phyloP scores from a whole-genome alignment of 2,113 vertebrate species.

The Arothron firmamentum region DNA sequence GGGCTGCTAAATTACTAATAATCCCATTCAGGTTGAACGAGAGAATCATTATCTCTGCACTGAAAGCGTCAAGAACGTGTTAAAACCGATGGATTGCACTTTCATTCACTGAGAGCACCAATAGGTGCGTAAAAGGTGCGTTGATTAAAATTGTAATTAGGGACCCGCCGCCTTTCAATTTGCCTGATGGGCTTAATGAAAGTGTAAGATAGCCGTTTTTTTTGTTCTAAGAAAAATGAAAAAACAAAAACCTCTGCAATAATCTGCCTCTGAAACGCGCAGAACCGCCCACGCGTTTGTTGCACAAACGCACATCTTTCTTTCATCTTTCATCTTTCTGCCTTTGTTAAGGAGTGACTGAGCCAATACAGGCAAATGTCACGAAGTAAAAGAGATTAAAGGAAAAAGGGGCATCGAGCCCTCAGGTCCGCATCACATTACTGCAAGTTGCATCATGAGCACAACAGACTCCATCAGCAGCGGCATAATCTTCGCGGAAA shows the following conservation, averaged over 20 bases:
- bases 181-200: no score
- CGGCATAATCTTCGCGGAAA: conserved; percentile 36
- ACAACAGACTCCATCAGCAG: conserved; percentile 28
- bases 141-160: no score
- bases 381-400: conserved; percentile 24
- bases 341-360: conserved; percentile 9
- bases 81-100: neutral
- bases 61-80: neutral
- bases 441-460: conserved; percentile 70
- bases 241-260: neutral
- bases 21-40: neutral
- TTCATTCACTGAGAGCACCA: no score
- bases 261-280: no score
- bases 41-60: no score
- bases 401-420: conserved; percentile 30
- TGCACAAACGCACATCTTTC: neutral
- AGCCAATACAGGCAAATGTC: conserved; percentile 31
- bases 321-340: conserved; percentile 6
- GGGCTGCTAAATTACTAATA: neutral
- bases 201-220: neutral
- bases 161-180: no score
- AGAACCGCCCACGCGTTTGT: no score
- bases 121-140: no score
- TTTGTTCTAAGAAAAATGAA: neutral
- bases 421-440: conserved; percentile 50